These are phyloP conservation scores for Hyperoplus lanceolatus DNA, from an alignment of 2,797 vertebrate genomes.

Conservation along the genomic window DNA sequence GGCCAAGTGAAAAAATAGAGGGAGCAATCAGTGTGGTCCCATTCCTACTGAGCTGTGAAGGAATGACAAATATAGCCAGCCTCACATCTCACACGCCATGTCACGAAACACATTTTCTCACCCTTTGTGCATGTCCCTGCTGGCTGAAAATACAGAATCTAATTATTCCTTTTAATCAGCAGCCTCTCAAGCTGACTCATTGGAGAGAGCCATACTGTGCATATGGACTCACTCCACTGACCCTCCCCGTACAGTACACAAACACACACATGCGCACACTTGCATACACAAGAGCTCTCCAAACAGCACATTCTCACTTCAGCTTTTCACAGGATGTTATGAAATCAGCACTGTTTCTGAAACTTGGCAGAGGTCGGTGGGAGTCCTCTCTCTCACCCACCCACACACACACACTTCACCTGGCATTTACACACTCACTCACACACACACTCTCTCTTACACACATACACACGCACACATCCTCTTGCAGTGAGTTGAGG, in stretches of 20 bases:
- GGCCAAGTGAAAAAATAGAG: slow-evolving; percentile 64
- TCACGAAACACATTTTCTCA: slow-evolving; percentile 40
- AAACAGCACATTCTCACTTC: slow-evolving; percentile 75
- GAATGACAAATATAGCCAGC: slow-evolving; percentile 60
- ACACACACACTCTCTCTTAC: too few relatives aligned
- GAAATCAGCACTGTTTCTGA: slow-evolving; percentile 83
- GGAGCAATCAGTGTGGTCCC: slow-evolving; percentile 61
- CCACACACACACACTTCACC: slow-evolving; percentile 59
- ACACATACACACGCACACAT: slow-evolving; percentile 23
- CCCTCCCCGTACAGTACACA: slow-evolving; percentile 50
- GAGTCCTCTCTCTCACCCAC: slow-evolving; percentile 72
- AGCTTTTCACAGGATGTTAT: slow-evolving; percentile 84
- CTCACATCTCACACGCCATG: slow-evolving; percentile 31
- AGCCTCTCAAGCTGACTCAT: slow-evolving; percentile 72
- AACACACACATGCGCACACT: slow-evolving; percentile 66
- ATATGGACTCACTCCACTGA: slow-evolving; percentile 46
- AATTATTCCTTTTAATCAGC: slow-evolving; percentile 79
- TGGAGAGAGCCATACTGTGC: slow-evolving; percentile 44
- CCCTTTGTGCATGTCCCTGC: slow-evolving; percentile 48
- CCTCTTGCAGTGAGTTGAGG: slow-evolving; percentile 65
- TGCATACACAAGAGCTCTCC: slow-evolving; percentile 74
- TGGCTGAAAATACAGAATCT: slow-evolving; percentile 68
- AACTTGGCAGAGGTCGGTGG: slow-evolving; percentile 76
- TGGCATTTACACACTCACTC: slow-evolving; percentile 46
- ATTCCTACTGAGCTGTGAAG: slow-evolving; percentile 67